Percentiles rank a stretch among this genome's conserved stretches.
Conservation (phyloP, 2,113 vertebrate species). For the mouse (Mus musculus) region GRCm39 chr16:76501501-76502000, state of each 20-base stretch:
- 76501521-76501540: neutral
- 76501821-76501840: neutral
- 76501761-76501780: neutral
- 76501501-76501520: neutral
- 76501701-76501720: neutral
- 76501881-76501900: neutral
- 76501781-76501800: neutral
- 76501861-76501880: neutral
- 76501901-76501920: too few species aligned
- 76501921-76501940: neutral
- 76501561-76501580: neutral
- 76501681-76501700: neutral
- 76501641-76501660: neutral
- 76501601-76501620: neutral
- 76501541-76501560: neutral
- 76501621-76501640: neutral
- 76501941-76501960: too few species aligned
- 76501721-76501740: neutral
- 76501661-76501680: neutral
- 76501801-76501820: neutral
- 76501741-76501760: neutral
- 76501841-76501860: neutral
- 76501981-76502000: too few species aligned
- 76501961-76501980: too few species aligned
- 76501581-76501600: neutral